Conservation (phyloP, 2,888 invertebrate species). For the Sturmia bella region DNA sequence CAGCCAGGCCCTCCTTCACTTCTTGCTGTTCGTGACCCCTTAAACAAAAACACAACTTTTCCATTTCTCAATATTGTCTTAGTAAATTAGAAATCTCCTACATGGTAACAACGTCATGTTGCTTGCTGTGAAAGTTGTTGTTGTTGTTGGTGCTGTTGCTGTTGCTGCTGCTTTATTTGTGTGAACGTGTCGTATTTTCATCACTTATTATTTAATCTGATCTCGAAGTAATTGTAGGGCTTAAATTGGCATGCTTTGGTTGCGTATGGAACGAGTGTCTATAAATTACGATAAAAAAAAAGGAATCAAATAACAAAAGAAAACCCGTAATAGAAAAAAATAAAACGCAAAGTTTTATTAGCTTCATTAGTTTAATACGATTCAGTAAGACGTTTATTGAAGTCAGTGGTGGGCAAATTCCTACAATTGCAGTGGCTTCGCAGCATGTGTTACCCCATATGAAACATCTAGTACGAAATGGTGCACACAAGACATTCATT, state of each 20-base stretch:
- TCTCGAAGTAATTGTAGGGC: slow-evolving; percentile 64
- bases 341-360: slow-evolving; percentile 67
- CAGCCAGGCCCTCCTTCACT: no score
- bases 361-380: slow-evolving; percentile 69
- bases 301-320: slow-evolving; percentile 27
- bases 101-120: slow-evolving; percentile 29
- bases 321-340: slow-evolving; percentile 28
- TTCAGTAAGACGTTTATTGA: slow-evolving; percentile 38
- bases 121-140: background rate
- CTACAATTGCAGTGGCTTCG: no score
- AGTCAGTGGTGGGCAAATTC: no score
- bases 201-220: slow-evolving; percentile 69
- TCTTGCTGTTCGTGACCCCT: background rate
- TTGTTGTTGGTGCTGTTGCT: background rate
- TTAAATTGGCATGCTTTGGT: slow-evolving; percentile 48
- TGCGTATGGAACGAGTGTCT: slow-evolving; percentile 12
- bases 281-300: slow-evolving; percentile 39
- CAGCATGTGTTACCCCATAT: no score
- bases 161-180: background rate
- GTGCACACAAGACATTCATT: no score
- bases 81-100: slow-evolving; percentile 48
- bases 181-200: slow-evolving; percentile 59
- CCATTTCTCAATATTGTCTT: slow-evolving; percentile 34
- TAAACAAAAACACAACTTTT: slow-evolving; percentile 45
- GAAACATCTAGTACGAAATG: no score